Evolutionary conservation across 2,113 vertebrate genomes (phyloP), one percentile per base, ranked within the genome.

Genomic region (Carettochelys insculpta): DNA sequence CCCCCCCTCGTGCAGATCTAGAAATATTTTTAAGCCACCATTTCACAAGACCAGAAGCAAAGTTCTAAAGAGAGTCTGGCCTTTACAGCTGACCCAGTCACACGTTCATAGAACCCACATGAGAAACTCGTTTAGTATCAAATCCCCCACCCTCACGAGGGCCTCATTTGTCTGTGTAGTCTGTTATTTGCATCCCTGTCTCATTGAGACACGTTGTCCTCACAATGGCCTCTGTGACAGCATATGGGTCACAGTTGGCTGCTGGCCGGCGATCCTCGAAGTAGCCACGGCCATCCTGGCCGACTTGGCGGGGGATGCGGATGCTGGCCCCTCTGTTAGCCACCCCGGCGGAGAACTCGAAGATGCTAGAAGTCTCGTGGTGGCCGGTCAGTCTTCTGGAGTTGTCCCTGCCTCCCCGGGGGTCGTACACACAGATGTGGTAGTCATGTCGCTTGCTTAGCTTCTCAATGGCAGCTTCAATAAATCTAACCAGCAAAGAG

Each of bases 231-330:
- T 93, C 91, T 0, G 97, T 98, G 73, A 98, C 98, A 0, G 96
- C 77, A 1, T 98, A 98, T 0, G 98, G 98, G 95, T 98, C 98
- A 0, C 98, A 98, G 97, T 98, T 99, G 54, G 98, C 98, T 0
- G 98, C 95, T 0, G 98, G 98, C 11, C 98, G 96, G 29, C 98
- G 97, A 82, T 98, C 98, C 92, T 98, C 98, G 0, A 98, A 98
- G 97, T 98, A 98, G 8, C 98, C 98, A 0, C 0, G 97, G 68
- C 95, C 95, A 0, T 98, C 98, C 16, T 98, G 95, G 76, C 96
- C 98, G 0, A 98, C 98, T 85, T 98, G 97, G 41, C 98, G 98
- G 0, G 98, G 98, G 94, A 98, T 98, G 27, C 98, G 97, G 96
- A 98, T 98, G 95, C 98, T 98, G 94, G 97, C 96, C 0, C 96